phyloP scores from a whole-genome alignment of 2,888 invertebrate genomes.

The Thyatira batis region DNA sequence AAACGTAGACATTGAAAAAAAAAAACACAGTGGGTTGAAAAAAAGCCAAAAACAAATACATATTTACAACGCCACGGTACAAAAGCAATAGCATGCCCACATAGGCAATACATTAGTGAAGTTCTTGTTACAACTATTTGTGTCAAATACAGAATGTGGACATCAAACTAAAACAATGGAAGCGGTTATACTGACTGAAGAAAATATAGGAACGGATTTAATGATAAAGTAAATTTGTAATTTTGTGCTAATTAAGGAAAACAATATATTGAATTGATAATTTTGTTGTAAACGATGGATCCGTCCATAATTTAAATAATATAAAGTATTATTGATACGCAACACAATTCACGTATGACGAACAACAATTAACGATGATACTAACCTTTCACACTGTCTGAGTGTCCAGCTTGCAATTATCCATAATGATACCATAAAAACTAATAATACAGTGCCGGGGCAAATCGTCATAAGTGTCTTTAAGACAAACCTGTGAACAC shows the following conservation, averaged over 20 bases:
- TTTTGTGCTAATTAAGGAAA: constrained; percentile 23
- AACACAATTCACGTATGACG: constrained; percentile 23
- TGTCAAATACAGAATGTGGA: constrained; percentile 45
- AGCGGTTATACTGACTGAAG: constrained; percentile 55
- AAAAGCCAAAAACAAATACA: constrained; percentile 61
- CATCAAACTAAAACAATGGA: constrained; percentile 53
- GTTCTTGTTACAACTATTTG: constrained; percentile 41
- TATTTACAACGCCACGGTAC: constrained; percentile 75
- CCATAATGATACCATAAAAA: constrained; percentile 99
- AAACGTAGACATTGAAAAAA: constrained; percentile 55
- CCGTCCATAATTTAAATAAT: neutral
- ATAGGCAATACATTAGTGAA: constrained; percentile 66
- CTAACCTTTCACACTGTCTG: constrained; percentile 98
- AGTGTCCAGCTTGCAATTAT: constrained; percentile 99
- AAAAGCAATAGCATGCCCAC: constrained; percentile 76
- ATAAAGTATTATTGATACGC: neutral
- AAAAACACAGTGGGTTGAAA: constrained; percentile 66
- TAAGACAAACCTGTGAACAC: constrained; percentile 88
- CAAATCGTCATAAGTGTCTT: constrained; percentile 99
- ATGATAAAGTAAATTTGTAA: constrained; percentile 10
- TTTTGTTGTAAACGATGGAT: neutral
- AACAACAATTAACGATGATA: constrained; percentile 43
- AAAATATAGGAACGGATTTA: constrained; percentile 23
- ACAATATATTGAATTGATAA: constrained; percentile 18
- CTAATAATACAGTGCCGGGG: constrained; percentile 97